phyloP scores from a whole-genome alignment of 2,888 invertebrate species.

The Brachypalpus laphriformis region DNA sequence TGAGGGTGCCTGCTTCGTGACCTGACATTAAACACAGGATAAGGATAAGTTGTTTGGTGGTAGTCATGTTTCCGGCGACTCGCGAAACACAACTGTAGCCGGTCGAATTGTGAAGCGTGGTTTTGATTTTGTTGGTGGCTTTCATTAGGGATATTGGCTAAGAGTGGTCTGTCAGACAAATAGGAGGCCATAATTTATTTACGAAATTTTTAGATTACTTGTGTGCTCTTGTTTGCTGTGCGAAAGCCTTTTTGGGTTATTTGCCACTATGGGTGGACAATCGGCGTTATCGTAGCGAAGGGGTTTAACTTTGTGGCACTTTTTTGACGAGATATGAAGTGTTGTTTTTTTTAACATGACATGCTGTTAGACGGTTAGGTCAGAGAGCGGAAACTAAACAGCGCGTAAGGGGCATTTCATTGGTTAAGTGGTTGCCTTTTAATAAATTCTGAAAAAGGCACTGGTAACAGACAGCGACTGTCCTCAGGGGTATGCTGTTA shows the following conservation, averaged over 20 bases:
- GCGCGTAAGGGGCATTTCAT: background rate
- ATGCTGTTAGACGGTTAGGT: background rate
- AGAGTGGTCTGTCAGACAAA: background rate
- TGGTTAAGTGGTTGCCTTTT: background rate
- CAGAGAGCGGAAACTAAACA: background rate
- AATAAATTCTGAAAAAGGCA: no score
- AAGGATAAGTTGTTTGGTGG: slow-evolving; percentile 9
- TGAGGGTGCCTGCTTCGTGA: slow-evolving; percentile 33
- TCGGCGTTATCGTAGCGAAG: background rate
- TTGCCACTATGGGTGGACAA: background rate
- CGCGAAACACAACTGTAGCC: slow-evolving; percentile 11
- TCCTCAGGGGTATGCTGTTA: no score
- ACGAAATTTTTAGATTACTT: background rate
- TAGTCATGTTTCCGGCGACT: slow-evolving; percentile 29
- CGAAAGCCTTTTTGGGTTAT: background rate
- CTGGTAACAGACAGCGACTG: no score
- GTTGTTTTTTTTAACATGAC: background rate
- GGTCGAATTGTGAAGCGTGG: background rate
- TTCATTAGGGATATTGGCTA: background rate
- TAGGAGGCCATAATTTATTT: background rate
- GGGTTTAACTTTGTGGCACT: background rate
- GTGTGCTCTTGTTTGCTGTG: background rate
- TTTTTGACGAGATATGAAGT: background rate
- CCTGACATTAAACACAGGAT: slow-evolving; percentile 8
- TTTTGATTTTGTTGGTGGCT: background rate